phyloP scores from a whole-genome alignment of 1,140 invertebrate species.

The Drosophila serrata region DNA sequence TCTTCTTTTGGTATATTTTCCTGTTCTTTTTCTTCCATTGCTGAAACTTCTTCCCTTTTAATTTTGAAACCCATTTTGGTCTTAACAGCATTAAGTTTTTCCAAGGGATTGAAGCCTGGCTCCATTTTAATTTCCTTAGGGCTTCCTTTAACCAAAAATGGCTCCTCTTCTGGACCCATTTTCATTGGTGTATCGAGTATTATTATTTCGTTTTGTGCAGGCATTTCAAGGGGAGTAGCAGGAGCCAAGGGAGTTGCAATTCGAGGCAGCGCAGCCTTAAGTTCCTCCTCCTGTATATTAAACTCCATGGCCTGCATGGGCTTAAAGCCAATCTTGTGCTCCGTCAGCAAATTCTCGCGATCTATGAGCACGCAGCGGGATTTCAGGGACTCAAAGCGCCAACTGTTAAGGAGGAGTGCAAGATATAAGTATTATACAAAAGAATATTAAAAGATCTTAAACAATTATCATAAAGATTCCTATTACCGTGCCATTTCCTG shows the following conservation, averaged over 20 bases:
- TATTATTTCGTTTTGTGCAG: slow-evolving; percentile 15
- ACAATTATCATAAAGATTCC: neutral
- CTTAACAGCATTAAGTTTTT: neutral
- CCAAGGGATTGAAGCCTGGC: neutral
- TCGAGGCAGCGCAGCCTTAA: slow-evolving; percentile 63
- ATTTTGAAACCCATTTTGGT: slow-evolving; percentile 16
- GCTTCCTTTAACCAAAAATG: neutral
- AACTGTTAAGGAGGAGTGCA: slow-evolving; percentile 39
- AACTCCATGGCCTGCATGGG: slow-evolving; percentile 71
- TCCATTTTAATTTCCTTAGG: slow-evolving; percentile 11
- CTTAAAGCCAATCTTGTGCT: slow-evolving; percentile 78
- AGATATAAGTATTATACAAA: neutral
- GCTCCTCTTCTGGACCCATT: neutral
- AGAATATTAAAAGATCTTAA: neutral
- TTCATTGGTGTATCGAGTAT: slow-evolving; percentile 42
- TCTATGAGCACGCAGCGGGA: slow-evolving; percentile 82
- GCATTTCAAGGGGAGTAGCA: neutral
- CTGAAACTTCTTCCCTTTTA: slow-evolving; percentile 5
- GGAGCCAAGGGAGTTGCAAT: slow-evolving; percentile 33
- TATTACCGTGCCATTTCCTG: slow-evolving; percentile 75
- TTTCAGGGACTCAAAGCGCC: slow-evolving; percentile 84
- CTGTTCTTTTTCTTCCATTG: neutral
- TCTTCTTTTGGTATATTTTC: neutral
- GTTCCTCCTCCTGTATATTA: slow-evolving; percentile 65
- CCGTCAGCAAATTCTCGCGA: slow-evolving; percentile 76